A percentile compares a stretch with the other conserved stretches of the same genome.
phyloP scores from a whole-genome alignment of 2,888 invertebrate genomes.

The Troglohyphantes excavatus region DNA sequence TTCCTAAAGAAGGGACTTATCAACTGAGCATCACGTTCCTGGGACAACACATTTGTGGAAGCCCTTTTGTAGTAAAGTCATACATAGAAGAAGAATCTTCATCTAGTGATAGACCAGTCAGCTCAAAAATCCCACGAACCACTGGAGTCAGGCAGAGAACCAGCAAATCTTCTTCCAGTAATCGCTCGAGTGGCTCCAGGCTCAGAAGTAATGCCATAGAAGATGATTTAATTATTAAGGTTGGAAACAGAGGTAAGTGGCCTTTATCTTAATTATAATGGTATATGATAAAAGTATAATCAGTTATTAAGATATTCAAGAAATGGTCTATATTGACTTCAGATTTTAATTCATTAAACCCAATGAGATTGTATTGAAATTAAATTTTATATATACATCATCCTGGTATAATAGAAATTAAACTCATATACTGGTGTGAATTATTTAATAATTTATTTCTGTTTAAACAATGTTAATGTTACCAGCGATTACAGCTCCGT shows the following conservation, averaged over 20 bases:
- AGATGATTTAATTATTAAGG: conserved; percentile 83
- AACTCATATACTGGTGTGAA: too few species aligned
- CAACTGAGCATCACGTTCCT: conserved; percentile 83
- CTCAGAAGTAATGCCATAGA: conserved; percentile 83
- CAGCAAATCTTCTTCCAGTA: conserved; percentile 81
- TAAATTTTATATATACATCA: too few species aligned
- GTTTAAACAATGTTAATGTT: too few species aligned
- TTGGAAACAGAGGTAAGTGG: conserved; percentile 82
- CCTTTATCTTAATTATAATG: background rate
- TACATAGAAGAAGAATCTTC: conserved; percentile 81
- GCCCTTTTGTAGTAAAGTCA: conserved; percentile 82
- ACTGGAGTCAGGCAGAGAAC: conserved; percentile 82
- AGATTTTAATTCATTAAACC: too few species aligned
- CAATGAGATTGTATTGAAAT: too few species aligned
- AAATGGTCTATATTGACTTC: too few species aligned
- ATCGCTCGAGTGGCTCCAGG: conserved; percentile 80
- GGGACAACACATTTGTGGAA: conserved; percentile 83
- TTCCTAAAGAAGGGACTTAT: conserved; percentile 83
- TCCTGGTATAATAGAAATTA: too few species aligned
- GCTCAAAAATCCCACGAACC: conserved; percentile 82
- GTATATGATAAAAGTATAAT: too few species aligned
- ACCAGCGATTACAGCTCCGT: too few species aligned
- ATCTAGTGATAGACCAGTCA: conserved; percentile 81
- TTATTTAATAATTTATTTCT: too few species aligned
- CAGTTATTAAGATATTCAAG: too few species aligned